These are phyloP conservation scores for Esperia sulphurella DNA, from an alignment of 2,888 invertebrate genomes.

Conservation along the genomic window DNA sequence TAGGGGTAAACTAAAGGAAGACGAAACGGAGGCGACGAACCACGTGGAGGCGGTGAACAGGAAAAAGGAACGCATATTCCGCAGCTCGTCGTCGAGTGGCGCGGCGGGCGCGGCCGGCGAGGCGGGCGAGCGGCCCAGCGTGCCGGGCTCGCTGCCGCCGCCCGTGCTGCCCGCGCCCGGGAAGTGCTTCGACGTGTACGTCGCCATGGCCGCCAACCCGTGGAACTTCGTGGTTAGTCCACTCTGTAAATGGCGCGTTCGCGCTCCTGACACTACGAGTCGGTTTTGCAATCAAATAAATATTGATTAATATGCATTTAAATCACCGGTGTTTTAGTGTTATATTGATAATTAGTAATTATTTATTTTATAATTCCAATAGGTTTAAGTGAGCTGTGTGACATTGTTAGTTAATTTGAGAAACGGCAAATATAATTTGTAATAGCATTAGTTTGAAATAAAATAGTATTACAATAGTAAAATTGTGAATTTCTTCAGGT, in stretches of 20 bases:
- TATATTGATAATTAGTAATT: too few relatives aligned
- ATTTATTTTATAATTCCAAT: too few relatives aligned
- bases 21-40: slow-evolving; percentile 41
- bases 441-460: too few relatives aligned
- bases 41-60: slow-evolving; percentile 59
- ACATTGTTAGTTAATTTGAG: too few relatives aligned
- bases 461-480: background rate
- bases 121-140: slow-evolving; percentile 8
- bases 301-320: too few relatives aligned
- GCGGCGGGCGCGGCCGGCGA: slow-evolving; percentile 9
- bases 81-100: slow-evolving; percentile 34
- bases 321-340: too few relatives aligned
- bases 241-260: too few relatives aligned
- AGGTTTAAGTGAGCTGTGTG: too few relatives aligned
- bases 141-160: slow-evolving; percentile 51
- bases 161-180: slow-evolving; percentile 64
- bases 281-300: too few relatives aligned
- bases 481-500: slow-evolving; percentile 34
- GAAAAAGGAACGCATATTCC: slow-evolving; percentile 71
- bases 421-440: too few relatives aligned
- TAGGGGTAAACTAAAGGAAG: slow-evolving; percentile 51
- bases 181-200: slow-evolving; percentile 83
- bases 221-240: slow-evolving; percentile 81
- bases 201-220: slow-evolving; percentile 88
- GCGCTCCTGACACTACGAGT: too few relatives aligned